These are phyloP conservation scores for Centropus bengalensis DNA, from an alignment of 2,113 vertebrate species.

Conservation along the genomic window DNA sequence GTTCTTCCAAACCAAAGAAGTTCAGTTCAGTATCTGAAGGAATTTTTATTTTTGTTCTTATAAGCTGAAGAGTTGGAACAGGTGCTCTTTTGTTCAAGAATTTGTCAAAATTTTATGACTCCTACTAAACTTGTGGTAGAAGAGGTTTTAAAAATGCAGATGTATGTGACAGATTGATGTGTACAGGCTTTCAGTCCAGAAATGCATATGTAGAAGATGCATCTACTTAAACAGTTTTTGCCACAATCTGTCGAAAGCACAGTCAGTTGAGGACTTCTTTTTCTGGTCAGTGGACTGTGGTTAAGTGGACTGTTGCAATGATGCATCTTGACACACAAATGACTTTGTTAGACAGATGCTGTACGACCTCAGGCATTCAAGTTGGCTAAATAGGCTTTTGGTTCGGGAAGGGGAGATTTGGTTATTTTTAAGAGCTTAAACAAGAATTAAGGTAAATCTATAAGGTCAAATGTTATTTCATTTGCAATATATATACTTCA, in stretches of 20 bases:
- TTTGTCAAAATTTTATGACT: neutral
- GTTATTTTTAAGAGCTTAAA: neutral
- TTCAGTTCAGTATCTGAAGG: neutral
- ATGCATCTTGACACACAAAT: conserved; percentile 53
- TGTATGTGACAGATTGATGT: conserved; percentile 18
- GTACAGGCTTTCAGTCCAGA: neutral
- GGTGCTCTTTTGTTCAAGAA: neutral
- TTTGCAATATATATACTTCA: neutral
- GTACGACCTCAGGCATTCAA: neutral
- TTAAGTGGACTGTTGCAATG: conserved; percentile 42
- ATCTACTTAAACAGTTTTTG: conserved; percentile 32
- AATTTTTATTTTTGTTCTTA: neutral
- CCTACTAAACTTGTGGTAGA: neutral
- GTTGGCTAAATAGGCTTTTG: neutral
- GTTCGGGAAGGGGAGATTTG: neutral
- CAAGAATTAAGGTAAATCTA: neutral
- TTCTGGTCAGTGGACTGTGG: conserved; percentile 50
- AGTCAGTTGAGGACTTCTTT: conserved; percentile 59
- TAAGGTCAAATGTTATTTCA: neutral
- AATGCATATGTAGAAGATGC: neutral
- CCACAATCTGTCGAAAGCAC: conserved; percentile 45
- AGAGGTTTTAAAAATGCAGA: conserved; percentile 37
- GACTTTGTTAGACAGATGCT: conserved; percentile 52
- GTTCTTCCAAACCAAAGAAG: neutral
- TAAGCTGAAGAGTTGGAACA: neutral